Evolutionary conservation across 2,888 invertebrate genomes (phyloP).

Genomic region (Thera britannica): DNA sequence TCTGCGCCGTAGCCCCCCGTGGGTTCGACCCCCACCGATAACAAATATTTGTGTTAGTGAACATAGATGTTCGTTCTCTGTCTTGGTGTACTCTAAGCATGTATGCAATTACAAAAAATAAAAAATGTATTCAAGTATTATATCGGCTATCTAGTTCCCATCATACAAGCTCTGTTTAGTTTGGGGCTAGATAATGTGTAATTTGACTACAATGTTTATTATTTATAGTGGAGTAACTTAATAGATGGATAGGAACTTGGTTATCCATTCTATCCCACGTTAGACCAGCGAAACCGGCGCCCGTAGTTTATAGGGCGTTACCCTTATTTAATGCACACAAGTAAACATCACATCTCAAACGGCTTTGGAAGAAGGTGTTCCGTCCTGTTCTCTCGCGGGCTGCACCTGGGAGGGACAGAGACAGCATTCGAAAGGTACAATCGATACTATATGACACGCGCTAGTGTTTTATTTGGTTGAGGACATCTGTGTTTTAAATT

Average conservation of each 20-base stretch:
- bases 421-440: conserved; percentile 64
- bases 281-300: conserved; percentile 14
- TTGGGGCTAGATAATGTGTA: too few species aligned
- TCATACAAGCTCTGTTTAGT: too few species aligned
- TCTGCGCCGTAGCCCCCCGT: too few species aligned
- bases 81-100: too few species aligned
- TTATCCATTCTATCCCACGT: not conserved
- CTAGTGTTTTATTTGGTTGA: conserved; percentile 70
- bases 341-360: conserved; percentile 56
- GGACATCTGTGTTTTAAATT: conserved; percentile 40
- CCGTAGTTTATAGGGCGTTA: conserved; percentile 58
- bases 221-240: too few species aligned
- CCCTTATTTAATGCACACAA: conserved; percentile 67
- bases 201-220: too few species aligned
- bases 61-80: too few species aligned
- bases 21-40: too few species aligned
- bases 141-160: too few species aligned
- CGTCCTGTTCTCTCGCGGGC: conserved; percentile 16
- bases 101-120: too few species aligned
- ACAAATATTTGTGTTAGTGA: too few species aligned
- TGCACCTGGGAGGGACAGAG: conserved; percentile 58
- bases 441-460: conserved; percentile 77
- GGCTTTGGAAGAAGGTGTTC: conserved; percentile 42
- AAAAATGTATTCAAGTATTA: too few species aligned
- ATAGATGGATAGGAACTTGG: not conserved